Evolutionary conservation across 2,888 invertebrate species (phyloP), one percentile per base, ranked within the genome.

Genomic region (Eupelmus urozonus): DNA sequence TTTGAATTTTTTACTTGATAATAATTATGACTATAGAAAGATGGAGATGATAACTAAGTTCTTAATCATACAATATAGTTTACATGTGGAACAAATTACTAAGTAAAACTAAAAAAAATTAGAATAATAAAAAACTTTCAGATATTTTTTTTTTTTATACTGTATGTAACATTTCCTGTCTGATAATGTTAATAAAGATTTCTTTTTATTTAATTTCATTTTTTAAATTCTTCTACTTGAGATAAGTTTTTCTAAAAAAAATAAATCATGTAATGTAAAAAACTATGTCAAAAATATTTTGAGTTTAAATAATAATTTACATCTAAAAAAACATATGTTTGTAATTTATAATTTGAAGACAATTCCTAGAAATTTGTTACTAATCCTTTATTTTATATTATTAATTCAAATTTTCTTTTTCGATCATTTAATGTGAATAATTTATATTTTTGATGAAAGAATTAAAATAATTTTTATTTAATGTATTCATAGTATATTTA

Each of bases 241-340:
- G 27, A 49, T 27, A 42, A n/a, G n/a, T n/a, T 13, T 57, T 53
- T 78, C 53, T 78, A 20, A 23, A 53, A 42, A 16, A 67, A 55
- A 65, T 40, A 34, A 72, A 60, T 27, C 18, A 57, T 18, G 60
- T 59, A 51, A 7, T 73, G 57, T 73, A 69, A 62, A 60, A 66
- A 66, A 63, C 51, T 62, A 62, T 78, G 49, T 66, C 57, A 11
- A 74, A 70, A 74, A 7, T 62, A 29, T 67, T 59, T 78, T 78
- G 66, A 57, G 49, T 75, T 75, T 71, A 62, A 78, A 75, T 78
- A 78, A 74, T 70, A 70, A 76, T 51, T 65, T 76, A 70, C 65
- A 51, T 79, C 23, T 49, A 67, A 67, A 72, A 77, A 25, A 51
- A 66, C n/a, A n/a, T n/a, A n/a, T n/a, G n/a, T n/a, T n/a, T n/a